Base-by-base conservation (phyloP, 1,140 invertebrate genomes). In the Formica exsecta region DNA sequence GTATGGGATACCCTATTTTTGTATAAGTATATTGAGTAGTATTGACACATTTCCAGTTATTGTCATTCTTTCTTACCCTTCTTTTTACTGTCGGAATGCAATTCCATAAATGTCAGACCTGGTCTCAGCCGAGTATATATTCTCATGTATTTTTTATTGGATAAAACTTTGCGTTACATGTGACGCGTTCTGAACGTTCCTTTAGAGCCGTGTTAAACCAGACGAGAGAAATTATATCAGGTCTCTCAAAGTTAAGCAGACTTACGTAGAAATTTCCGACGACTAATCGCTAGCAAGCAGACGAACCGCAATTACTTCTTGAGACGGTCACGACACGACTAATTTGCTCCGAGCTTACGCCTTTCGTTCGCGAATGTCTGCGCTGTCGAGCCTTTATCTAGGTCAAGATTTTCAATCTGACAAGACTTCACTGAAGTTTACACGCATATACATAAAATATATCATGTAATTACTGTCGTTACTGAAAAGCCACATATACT, bases 401-500 rank as follows among this genome's bases (percentile, higher is more conserved):
- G 75, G 77, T 90, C 89, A 80, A 80, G 75, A 70, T 80, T 89
- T 89, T 80, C 85, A 75, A 90, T 85, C 59, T 62, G 19, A 85
- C 29, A 44, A 59, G 22, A 19, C 8, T 22, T n/a, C 13, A 70
- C 25, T 29, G 25, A 29, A 29, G 5, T 81, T 80, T 59, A 71
- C 29, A 41, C 22, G 29, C 32, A n/a, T 11, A 8, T 48, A 77
- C 7, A 57, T 59, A 19, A 19, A 3, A 22, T 6, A 22, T 6
- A 13, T 38, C n/a, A 8, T 1, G 25, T 5, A 54, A 48, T 6
- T 57, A n/a, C 19, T 13, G 1, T 22, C 6, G 8, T 51, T 66
- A 29, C 3, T 16, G n/a, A 70, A 22, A 48, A 48, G 11, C 57
- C 2, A 44, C 2, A 57, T 32, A 41, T 32, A 48, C 44, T 11